Percentiles rank a stretch among this genome's conserved stretches.
Conservation (phyloP, 2,113 vertebrate species). For the Otocyon megalotis region DNA sequence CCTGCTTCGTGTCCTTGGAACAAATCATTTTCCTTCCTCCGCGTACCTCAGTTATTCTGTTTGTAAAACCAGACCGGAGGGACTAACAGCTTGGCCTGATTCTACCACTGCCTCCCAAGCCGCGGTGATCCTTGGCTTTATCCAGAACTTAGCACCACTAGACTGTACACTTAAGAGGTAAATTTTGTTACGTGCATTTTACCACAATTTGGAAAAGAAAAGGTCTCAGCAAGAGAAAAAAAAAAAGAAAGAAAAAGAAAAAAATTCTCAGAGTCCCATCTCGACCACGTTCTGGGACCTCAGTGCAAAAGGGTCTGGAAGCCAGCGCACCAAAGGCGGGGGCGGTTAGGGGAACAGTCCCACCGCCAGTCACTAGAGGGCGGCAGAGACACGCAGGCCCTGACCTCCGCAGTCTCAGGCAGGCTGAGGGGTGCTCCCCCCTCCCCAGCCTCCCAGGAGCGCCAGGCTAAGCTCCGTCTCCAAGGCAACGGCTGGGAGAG, state of each 20-base stretch:
- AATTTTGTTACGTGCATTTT: neutral
- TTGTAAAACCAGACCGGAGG: neutral
- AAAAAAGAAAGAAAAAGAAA: neutral
- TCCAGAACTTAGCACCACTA: neutral
- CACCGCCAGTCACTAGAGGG: constrained; percentile 45
- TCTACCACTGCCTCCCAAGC: neutral
- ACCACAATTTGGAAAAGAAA: neutral
- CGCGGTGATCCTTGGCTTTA: neutral
- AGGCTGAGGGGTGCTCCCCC: neutral
- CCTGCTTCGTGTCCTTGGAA: neutral
- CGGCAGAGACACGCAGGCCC: neutral
- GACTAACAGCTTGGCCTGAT: neutral
- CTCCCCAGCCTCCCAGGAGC: neutral
- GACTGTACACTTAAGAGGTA: neutral
- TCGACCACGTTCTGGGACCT: neutral
- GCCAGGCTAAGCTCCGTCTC: constrained; percentile 37
- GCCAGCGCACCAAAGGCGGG: rapidly evolving
- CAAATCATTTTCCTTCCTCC: neutral
- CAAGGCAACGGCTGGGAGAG: constrained; percentile 33
- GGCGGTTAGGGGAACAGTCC: neutral
- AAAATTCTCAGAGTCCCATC: neutral
- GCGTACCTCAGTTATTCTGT: neutral
- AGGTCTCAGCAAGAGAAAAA: neutral
- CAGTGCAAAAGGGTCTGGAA: neutral
- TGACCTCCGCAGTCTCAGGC: neutral